Evolutionary conservation across 2,888 invertebrate genomes (phyloP).

Genomic region (Nasonia oneida): DNA sequence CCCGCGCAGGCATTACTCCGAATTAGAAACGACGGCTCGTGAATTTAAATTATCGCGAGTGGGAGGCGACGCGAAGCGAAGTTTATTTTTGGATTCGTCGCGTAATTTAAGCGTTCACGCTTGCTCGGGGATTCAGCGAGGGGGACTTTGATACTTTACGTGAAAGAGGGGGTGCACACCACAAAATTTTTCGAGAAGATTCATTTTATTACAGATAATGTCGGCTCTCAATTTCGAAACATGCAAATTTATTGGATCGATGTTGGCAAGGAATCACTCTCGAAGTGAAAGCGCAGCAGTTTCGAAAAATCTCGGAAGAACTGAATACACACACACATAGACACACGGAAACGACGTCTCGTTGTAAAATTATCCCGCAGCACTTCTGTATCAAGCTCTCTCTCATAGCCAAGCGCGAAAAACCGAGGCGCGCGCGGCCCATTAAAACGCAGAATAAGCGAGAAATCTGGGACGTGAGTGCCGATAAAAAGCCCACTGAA

Average conservation of each 20-base stretch:
- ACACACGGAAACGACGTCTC: not conserved
- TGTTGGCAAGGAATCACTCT: not conserved
- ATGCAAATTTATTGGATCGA: constrained; percentile 12
- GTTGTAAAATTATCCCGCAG: not conserved
- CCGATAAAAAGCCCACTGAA: constrained; percentile 16
- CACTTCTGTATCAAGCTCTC: not conserved
- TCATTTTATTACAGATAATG: constrained; percentile 2
- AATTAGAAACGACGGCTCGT: constrained; percentile 36
- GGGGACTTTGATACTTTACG: not conserved
- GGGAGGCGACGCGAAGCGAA: not conserved
- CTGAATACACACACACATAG: not conserved
- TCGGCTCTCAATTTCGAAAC: not conserved
- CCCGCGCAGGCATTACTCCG: not conserved
- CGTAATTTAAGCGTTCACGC: constrained; percentile 29
- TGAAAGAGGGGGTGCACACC: not conserved
- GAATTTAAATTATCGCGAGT: constrained; percentile 44
- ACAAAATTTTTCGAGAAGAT: not conserved
- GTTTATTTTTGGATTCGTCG: constrained; percentile 40
- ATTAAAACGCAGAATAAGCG: not conserved
- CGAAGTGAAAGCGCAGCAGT: not conserved
- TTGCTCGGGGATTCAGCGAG: not conserved
- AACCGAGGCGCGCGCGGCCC: not conserved
- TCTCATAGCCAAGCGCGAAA: not conserved
- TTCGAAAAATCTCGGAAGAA: not conserved
- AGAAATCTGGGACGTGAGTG: not conserved